Base-by-base conservation (phyloP, 2,888 invertebrate species). In the Adelognathus sp. region DNA sequence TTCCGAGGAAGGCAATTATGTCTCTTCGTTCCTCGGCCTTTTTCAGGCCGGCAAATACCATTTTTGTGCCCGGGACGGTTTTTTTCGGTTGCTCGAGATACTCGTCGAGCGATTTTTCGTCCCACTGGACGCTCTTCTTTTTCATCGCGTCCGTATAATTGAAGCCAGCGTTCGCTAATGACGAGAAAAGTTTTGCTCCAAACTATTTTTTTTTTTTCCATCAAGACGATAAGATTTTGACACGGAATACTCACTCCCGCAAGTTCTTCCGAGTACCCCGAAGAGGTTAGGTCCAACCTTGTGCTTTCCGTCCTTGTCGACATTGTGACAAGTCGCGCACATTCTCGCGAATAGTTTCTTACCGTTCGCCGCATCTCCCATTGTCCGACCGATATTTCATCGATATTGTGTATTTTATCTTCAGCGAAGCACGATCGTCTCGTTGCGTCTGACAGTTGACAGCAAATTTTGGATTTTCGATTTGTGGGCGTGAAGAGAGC, bases 61-160 rank as follows among this genome's bases (percentile, higher is more conserved):
- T 96, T 90, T 95, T 96, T 3, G 96, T 96, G 41, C 95, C 95
- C 0, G 95, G 95, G 84, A 96, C 94, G 90, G 93, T 95, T 88
- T 95, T 95, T 91, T 95, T 96, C 2, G 96, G 96, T 87, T 95
- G 93, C 83, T 93, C 93, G 80, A 96, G 91, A 89, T 96, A 96
- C 70, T 92, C 92, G 84, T 94, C 93, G 76, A 96, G 88, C 0
- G 94, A 94, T n/a, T 93, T 93, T 39, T 93, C 93, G 80, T 90
- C 91, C 96, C 96, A 96, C 11, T 92, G 93, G 54, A 96, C 93
- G 27, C 93, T 93, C 92, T 95, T 95, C 56, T 90, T 92, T 87
- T 94, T 94, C 91, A 95, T 96, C 0, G 94, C 93, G 11, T 94
- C 93, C 0, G 95, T 94, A 88, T 94, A 95, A 0, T 85, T 79